A percentile compares a stretch with the other conserved stretches of the same genome.
These are phyloP conservation scores for Hippopotamyrus pictus DNA, from an alignment of 2,797 vertebrate genomes.

Conservation along the genomic window DNA sequence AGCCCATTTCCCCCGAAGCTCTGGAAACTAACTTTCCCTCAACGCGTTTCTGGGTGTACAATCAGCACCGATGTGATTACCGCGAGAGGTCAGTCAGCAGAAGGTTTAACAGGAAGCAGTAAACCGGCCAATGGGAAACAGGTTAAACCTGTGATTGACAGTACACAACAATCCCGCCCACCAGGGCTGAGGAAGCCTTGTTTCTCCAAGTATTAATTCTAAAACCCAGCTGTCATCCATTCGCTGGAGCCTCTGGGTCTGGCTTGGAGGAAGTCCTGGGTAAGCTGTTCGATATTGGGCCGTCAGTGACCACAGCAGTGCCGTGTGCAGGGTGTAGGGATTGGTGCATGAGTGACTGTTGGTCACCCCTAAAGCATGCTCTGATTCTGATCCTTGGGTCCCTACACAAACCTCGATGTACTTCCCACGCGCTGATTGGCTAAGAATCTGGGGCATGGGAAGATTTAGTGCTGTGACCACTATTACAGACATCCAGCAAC, in stretches of 20 bases:
- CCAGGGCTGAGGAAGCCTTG: background rate
- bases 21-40: background rate
- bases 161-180: background rate
- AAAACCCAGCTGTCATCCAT: background rate
- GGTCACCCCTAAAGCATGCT: background rate
- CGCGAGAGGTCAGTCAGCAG: background rate
- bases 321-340: background rate
- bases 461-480: background rate
- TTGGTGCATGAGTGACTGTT: background rate
- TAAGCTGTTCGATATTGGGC: background rate
- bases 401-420: background rate
- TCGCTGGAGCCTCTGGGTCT: background rate
- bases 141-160: background rate
- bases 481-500: background rate
- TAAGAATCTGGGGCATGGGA: background rate
- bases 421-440: background rate
- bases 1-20: background rate
- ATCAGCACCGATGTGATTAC: slow-evolving; percentile 25
- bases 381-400: background rate
- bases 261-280: background rate
- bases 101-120: background rate
- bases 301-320: background rate
- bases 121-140: background rate
- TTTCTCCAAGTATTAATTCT: background rate
- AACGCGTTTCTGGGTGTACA: slow-evolving; percentile 18